Evolutionary conservation across 2,797 vertebrate species (phyloP).

Genomic region (Anniella stebbinsi): DNA sequence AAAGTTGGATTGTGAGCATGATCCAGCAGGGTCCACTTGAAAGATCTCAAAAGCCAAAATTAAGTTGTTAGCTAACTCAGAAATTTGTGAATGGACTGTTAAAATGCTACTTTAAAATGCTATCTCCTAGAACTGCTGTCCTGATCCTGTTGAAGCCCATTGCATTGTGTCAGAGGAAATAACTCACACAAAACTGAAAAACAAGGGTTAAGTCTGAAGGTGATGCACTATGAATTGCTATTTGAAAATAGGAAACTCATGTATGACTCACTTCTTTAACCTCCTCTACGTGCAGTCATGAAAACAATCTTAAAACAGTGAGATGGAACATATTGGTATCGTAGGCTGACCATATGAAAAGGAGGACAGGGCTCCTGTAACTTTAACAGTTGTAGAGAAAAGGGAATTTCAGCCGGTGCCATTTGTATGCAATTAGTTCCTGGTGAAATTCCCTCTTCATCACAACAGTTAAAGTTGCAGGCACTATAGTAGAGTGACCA

Average conservation of each 20-base stretch:
- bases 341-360: too few relatives aligned
- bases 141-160: background rate
- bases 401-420: too few relatives aligned
- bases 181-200: slow-evolving; percentile 24
- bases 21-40: slow-evolving; percentile 35
- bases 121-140: slow-evolving; percentile 14
- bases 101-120: slow-evolving; percentile 32
- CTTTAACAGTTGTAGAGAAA: too few relatives aligned
- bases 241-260: slow-evolving; percentile 27
- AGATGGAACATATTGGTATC: slow-evolving; percentile 15
- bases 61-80: background rate
- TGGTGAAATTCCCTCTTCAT: too few relatives aligned
- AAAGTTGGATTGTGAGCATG: slow-evolving; percentile 28
- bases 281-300: slow-evolving; percentile 46
- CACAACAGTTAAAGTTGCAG: too few relatives aligned
- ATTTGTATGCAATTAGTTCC: too few relatives aligned
- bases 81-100: slow-evolving; percentile 16
- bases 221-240: background rate
- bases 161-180: background rate
- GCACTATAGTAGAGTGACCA: too few relatives aligned
- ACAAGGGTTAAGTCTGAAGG: slow-evolving; percentile 52
- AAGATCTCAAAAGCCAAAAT: slow-evolving; percentile 10
- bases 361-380: too few relatives aligned
- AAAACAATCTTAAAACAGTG: slow-evolving; percentile 36
- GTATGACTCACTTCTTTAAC: slow-evolving; percentile 34